Base-by-base conservation (phyloP, 2,113 vertebrate genomes). In the Spea multiplicata region DNA sequence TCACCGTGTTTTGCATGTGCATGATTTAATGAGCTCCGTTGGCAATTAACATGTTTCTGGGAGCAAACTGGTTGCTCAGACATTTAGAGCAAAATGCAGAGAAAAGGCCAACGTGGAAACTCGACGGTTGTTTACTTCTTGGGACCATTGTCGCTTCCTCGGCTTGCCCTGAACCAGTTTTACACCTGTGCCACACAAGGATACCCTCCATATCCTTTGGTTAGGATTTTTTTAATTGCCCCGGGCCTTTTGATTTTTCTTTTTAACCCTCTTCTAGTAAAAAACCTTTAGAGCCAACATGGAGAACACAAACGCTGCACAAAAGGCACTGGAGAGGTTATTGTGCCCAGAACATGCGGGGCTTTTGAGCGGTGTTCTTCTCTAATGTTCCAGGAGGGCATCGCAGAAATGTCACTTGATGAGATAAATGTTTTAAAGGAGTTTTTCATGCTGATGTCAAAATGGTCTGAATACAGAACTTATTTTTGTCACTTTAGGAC, bases 1-100 rank as follows among this genome's bases (percentile, higher is more conserved):
- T 93, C 86, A 91, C 93, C 93, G 94, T 92, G 93, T 94, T 94
- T 94, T 94, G 92, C 92, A 94, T 95, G 92, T 89, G 91, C 94
- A 93, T 90, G 93, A 91, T 87, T 94, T 97, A 95, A 97, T 97
- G 95, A 96, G 95, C 94, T 94, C 94, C 92, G 88, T 89, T 90
- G 94, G 92, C 95, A 96, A 95, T 98, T 94, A 96, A 95, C 95
- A 94, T 96, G 96, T 96, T 96, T 96, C 94, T 93, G 90, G 92
- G 92, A 92, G 94, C 90, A 92, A 93, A 90, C 91, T 81, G 92
- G 96, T 96, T 97, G 96, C 95, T 97, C 95, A 97, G 96, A 96
- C 93, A 91, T 92, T 92, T 90, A 93, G 93, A 94, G 91, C 86
- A 87, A 89, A 92, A 93, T 92, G 93, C 94, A 89, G 93, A 92